Evolutionary conservation across 2,888 invertebrate genomes (phyloP).

Genomic region (Dastarcus helophoroides): DNA sequence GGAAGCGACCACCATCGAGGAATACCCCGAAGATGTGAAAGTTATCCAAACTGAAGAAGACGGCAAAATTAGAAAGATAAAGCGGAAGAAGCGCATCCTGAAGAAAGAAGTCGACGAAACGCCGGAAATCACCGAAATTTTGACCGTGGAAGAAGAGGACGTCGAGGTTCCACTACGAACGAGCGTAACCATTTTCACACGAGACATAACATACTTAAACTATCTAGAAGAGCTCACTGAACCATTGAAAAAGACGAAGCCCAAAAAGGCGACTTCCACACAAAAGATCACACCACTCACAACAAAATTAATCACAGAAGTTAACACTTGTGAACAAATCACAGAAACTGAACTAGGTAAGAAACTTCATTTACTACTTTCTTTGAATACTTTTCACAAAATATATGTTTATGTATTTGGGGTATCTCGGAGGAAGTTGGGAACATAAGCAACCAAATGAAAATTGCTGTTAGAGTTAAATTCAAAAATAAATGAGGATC

Average conservation of each 20-base stretch:
- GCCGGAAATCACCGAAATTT: slow-evolving; percentile 38
- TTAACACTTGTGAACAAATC: slow-evolving; percentile 27
- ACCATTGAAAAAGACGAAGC: slow-evolving; percentile 13
- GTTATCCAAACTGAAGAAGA: slow-evolving; percentile 11
- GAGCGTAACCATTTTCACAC: background rate
- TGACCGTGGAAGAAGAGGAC: slow-evolving; percentile 16
- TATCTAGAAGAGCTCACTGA: slow-evolving; percentile 13
- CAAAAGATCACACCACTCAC: slow-evolving; percentile 18
- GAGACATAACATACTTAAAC: slow-evolving; percentile 27
- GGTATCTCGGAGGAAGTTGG: too few species aligned
- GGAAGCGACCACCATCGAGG: slow-evolving; percentile 11
- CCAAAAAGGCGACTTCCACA: slow-evolving; percentile 12
- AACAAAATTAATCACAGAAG: slow-evolving; percentile 27
- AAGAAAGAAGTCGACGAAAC: slow-evolving; percentile 33
- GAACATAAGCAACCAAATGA: too few species aligned
- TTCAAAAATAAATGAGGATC: too few species aligned
- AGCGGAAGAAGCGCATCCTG: slow-evolving; percentile 24
- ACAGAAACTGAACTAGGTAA: slow-evolving; percentile 26
- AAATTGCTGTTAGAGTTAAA: too few species aligned
- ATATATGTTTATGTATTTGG: too few species aligned
- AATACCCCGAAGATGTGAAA: background rate
- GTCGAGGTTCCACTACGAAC: slow-evolving; percentile 1
- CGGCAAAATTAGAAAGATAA: slow-evolving; percentile 28
- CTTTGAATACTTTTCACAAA: too few species aligned
- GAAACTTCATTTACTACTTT: too few species aligned